Conservation (phyloP, 2,113 vertebrate genomes). For the Microtus oregoni region DNA sequence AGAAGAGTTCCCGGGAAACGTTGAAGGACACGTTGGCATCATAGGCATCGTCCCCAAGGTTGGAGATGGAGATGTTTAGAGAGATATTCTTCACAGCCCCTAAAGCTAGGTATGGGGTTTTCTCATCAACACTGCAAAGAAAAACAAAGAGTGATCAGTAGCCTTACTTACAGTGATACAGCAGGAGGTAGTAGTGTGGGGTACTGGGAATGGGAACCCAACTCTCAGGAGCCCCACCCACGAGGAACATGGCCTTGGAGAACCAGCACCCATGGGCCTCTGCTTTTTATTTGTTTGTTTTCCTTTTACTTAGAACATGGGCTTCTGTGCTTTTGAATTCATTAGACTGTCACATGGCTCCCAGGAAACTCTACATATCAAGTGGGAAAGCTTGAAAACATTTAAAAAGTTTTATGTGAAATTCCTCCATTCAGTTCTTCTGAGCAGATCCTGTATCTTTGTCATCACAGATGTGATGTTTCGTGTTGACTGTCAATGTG, state of each 20-base stretch:
- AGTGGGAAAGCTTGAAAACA: background rate
- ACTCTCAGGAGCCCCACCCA: background rate
- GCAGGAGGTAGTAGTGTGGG: background rate
- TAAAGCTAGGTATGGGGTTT: constrained; percentile 92
- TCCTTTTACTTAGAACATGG: background rate
- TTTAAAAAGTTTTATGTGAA: background rate
- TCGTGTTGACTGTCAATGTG: background rate
- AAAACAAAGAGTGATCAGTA: constrained; percentile 69
- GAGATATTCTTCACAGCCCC: constrained; percentile 97
- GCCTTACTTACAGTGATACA: background rate
- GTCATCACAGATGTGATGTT: background rate
- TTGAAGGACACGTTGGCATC: constrained; percentile 98
- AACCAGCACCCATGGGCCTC: background rate
- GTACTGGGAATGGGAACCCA: background rate
- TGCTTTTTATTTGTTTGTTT: background rate
- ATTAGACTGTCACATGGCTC: background rate
- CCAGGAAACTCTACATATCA: background rate
- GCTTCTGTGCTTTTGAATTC: background rate
- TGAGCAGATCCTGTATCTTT: background rate
- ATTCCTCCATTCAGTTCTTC: background rate
- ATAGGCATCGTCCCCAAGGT: constrained; percentile 96
- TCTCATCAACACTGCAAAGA: constrained; percentile 87
- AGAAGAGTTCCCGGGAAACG: constrained; percentile 96
- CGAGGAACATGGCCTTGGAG: background rate
- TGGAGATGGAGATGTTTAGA: constrained; percentile 95